These are phyloP conservation scores for Acipenser oxyrinchus DNA, from an alignment of 2,797 vertebrate species.

Conservation along the genomic window DNA sequence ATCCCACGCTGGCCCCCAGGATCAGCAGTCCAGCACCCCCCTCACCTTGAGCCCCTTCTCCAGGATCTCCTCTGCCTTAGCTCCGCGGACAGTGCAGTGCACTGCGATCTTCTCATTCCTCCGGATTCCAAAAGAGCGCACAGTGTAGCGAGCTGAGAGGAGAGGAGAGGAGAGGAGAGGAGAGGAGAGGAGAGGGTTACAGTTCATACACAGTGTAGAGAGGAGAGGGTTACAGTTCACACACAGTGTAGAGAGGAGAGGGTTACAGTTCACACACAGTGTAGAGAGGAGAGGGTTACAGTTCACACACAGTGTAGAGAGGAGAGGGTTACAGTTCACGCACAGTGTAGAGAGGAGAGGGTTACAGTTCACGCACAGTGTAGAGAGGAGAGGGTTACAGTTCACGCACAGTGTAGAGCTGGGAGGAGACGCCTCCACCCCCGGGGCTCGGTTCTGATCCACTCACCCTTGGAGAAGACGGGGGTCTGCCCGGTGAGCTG, in stretches of 20 bases:
- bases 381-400: too few relatives aligned
- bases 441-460: not conserved
- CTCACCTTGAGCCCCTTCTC: slow-evolving; percentile 94
- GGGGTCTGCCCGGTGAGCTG: slow-evolving; percentile 97
- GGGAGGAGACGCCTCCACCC: too few relatives aligned
- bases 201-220: slow-evolving; percentile 41
- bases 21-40: not conserved
- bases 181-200: not conserved
- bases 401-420: not conserved
- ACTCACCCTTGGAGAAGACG: slow-evolving; percentile 90
- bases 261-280: too few relatives aligned
- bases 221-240: slow-evolving; percentile 57
- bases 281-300: too few relatives aligned
- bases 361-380: too few relatives aligned
- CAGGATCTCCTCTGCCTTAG: slow-evolving; percentile 96
- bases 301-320: too few relatives aligned
- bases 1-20: not conserved
- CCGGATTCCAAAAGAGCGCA: slow-evolving; percentile 93
- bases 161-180: not conserved
- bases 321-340: too few relatives aligned
- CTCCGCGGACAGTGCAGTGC: slow-evolving; percentile 94
- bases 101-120: slow-evolving; percentile 98
- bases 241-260: not conserved
- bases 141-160: slow-evolving; percentile 71
- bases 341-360: not conserved